Base-by-base conservation (phyloP, 1,140 invertebrate genomes). In the Palaemon carinicauda region DNA sequence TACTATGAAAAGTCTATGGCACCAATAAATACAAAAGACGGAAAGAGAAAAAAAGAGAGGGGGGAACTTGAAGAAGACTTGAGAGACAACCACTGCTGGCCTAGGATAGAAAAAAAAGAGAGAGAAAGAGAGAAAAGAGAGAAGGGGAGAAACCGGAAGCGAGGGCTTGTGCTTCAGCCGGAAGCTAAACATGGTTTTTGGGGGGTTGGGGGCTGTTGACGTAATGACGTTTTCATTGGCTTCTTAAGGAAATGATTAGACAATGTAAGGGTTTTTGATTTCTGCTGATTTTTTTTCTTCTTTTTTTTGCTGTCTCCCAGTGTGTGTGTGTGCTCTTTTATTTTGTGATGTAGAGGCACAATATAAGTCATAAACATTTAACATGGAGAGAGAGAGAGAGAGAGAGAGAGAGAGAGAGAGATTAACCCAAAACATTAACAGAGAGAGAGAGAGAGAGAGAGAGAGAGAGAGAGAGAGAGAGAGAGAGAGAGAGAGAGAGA, bases 171-270 rank as follows among this genome's bases (percentile, higher is more conserved):
- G 17, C 33, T 51, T 33, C 73, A 75, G 73, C 73, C 41, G 74
- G 73, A 73, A 78, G 74, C 51, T 54, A 84, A 56, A 83, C 69
- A 84, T n/a, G 41, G 41, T 19, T n/a, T n/a, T n/a, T n/a, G n/a
- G n/a, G n/a, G n/a, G n/a, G n/a, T n/a, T n/a, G n/a, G 29, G 17
- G 31, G n/a, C 3, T 80, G 78, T 80, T 80, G 78, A 80, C 78
- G 78, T 53, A 80, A 19, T 10, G 53, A 56, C 54, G 78, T 19
- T 80, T 56, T 41, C 56, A 56, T 80, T 56, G 78, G 78, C 54
- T 31, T 24, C 78, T 60, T 56, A 56, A 53, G 27, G 54, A 21
- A 53, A 31, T 41, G 51, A 31, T 41, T 15, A 41, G 19, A 27
- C 24, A 17, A 19, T 31, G n/a, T n/a, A 7, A 12, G 41, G 5